Conservation (phyloP, 2,888 invertebrate genomes). For the Cosmia pyralina region DNA sequence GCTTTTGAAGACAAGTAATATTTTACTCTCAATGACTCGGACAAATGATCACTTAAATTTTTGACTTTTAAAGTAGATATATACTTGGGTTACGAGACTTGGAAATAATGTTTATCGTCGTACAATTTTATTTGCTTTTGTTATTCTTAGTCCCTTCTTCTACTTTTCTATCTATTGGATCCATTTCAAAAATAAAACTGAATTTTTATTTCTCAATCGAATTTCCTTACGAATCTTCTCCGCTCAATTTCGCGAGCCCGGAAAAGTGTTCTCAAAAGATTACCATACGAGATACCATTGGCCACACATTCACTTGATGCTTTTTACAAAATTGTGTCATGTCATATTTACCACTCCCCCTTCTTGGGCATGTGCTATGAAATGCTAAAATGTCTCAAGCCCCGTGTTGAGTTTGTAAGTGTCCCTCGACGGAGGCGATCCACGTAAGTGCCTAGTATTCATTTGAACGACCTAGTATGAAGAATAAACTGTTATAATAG, state of each 20-base stretch:
- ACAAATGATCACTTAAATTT: constrained; percentile 47
- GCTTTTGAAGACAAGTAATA: constrained; percentile 55
- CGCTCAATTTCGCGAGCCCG: constrained; percentile 29
- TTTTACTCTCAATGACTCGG: constrained; percentile 50
- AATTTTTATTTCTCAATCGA: constrained; percentile 43
- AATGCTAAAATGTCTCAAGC: constrained; percentile 68
- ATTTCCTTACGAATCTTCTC: constrained; percentile 49
- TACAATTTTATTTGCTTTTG: constrained; percentile 35
- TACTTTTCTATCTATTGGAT: constrained; percentile 18
- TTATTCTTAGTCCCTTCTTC: constrained; percentile 8
- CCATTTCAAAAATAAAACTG: constrained; percentile 45
- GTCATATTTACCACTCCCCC: constrained; percentile 62
- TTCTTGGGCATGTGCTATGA: constrained; percentile 54
- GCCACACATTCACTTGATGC: constrained; percentile 49
- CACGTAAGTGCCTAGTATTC: constrained; percentile 63
- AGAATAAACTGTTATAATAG: constrained; percentile 38
- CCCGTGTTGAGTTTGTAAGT: constrained; percentile 65
- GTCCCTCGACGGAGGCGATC: constrained; percentile 59
- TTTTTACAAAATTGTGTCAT: constrained; percentile 67
- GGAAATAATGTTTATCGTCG: not conserved
- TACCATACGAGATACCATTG: constrained; percentile 48
- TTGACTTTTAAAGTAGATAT: constrained; percentile 8
- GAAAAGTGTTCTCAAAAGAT: constrained; percentile 48
- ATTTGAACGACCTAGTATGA: constrained; percentile 66
- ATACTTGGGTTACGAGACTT: not conserved